Evolutionary conservation across 2,888 invertebrate genomes (phyloP).

Genomic region (Tyria jacobaeae): DNA sequence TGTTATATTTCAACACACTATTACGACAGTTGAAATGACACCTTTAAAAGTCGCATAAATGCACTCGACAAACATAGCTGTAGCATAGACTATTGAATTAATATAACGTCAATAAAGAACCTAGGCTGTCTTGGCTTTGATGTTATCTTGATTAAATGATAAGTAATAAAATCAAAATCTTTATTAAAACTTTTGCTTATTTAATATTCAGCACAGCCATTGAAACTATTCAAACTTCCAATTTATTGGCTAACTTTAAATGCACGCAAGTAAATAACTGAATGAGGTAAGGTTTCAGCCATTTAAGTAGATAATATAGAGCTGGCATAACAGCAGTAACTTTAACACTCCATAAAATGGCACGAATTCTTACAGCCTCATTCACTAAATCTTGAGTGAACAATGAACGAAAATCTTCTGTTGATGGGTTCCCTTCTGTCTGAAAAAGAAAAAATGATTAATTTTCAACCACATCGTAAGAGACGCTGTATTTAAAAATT

Average conservation of each 20-base stretch:
- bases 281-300: conserved; percentile 46
- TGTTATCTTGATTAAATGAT: background rate
- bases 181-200: conserved; percentile 10
- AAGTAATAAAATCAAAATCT: background rate
- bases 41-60: too few species aligned
- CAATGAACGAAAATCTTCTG: conserved; percentile 57
- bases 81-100: too few species aligned
- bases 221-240: conserved; percentile 7
- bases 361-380: conserved; percentile 26
- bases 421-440: conserved; percentile 48
- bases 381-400: conserved; percentile 44
- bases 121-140: too few species aligned
- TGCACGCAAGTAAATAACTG: conserved; percentile 35
- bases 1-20: too few species aligned
- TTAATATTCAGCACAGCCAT: conserved; percentile 7
- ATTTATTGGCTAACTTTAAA: conserved; percentile 12
- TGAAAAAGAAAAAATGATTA: conserved; percentile 30
- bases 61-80: too few species aligned
- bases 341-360: conserved; percentile 48
- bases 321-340: conserved; percentile 56
- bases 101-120: too few species aligned
- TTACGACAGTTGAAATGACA: too few species aligned
- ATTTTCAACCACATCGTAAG: background rate
- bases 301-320: conserved; percentile 55
- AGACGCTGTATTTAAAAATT: too few species aligned